Evolutionary conservation across 23 tunicate genomes (phyloP).

Genomic region (Trididemnum nubilum): DNA sequence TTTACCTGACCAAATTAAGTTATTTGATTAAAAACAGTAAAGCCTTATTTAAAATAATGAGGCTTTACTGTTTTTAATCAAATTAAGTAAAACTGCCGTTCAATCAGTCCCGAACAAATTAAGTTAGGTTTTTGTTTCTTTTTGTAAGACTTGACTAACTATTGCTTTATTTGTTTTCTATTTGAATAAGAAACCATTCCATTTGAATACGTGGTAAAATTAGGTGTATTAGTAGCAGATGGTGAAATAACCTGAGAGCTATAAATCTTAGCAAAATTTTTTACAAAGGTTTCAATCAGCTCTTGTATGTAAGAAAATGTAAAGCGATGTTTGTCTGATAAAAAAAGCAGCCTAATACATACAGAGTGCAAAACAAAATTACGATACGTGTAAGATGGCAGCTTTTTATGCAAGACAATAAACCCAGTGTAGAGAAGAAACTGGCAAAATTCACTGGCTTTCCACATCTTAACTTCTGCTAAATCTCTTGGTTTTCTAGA

Average conservation of each 20-base stretch:
- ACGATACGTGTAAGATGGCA: background rate
- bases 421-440: constrained; percentile 35
- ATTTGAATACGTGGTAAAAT: no score
- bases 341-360: background rate
- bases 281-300: background rate
- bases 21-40: no score
- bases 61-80: no score
- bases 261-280: constrained; percentile 27
- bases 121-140: no score
- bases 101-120: no score
- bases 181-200: background rate
- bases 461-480: constrained; percentile 36
- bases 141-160: no score
- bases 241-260: background rate
- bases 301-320: background rate
- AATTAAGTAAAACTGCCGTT: no score
- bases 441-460: constrained; percentile 40
- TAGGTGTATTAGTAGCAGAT: no score
- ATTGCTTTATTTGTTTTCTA: no score
- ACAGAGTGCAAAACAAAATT: constrained; percentile 14
- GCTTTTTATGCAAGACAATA: background rate
- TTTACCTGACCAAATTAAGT: no score
- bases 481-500: constrained; percentile 12
- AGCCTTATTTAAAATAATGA: no score
- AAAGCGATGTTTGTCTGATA: background rate